Percentiles rank a stretch among this genome's conserved stretches.
Evolutionary conservation across 1,140 invertebrate genomes (phyloP).

Genomic region (Platorchestia sp.): DNA sequence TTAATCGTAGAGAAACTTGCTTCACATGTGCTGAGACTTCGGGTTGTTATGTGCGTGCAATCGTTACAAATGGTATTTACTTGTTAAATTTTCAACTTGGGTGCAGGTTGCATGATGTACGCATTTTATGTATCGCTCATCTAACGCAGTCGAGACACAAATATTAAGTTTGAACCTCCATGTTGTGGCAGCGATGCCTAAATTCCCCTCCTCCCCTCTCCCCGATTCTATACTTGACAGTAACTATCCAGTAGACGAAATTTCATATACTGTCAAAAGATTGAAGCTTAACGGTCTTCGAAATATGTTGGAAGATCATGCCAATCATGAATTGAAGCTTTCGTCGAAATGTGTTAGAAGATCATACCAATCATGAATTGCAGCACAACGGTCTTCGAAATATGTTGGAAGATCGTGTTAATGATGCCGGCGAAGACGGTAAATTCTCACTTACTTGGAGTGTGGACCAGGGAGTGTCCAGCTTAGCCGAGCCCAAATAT

Average conservation of each 20-base stretch:
- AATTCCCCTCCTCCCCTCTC: no score
- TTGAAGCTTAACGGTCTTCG: not conserved
- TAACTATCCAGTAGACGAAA: no score
- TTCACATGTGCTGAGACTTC: no score
- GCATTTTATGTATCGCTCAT: no score
- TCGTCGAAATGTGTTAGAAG: not conserved
- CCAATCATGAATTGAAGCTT: not conserved
- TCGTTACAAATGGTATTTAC: no score
- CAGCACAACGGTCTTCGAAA: not conserved
- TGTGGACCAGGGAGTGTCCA: not conserved
- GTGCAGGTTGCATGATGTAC: no score
- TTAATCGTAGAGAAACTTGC: no score
- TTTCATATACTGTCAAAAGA: no score
- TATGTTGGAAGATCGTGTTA: not conserved
- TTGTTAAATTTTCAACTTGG: no score
- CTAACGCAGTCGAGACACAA: no score
- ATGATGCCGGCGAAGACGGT: not conserved
- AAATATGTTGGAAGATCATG: not conserved
- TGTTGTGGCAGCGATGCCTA: not conserved
- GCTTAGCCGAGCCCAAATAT: not conserved
- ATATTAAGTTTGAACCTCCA: not conserved
- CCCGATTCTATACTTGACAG: no score
- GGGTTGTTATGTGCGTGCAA: no score
- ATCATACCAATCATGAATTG: not conserved
- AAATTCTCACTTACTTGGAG: not conserved